These are phyloP conservation scores for Bradypus variegatus DNA, from an alignment of 2,797 vertebrate genomes.

Conservation along the genomic window DNA sequence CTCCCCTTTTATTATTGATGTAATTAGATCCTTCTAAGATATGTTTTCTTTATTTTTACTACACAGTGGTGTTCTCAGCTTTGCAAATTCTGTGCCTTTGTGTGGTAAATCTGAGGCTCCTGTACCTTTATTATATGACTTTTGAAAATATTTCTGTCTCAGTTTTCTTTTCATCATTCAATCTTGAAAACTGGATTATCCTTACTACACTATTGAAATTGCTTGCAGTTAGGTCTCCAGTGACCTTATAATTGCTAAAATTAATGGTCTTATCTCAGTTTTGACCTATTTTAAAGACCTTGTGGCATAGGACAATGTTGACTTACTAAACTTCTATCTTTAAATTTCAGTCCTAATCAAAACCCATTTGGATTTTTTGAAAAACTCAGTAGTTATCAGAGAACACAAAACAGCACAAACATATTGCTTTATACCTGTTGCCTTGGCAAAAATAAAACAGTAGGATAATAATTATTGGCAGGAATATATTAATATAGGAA, in stretches of 20 bases:
- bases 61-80: not conserved
- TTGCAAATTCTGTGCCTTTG: not conserved
- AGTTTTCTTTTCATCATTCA: not conserved
- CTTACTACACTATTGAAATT: not conserved
- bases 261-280: not conserved
- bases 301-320: not conserved
- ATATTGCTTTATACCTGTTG: conserved; percentile 4
- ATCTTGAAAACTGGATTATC: not conserved
- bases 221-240: not conserved
- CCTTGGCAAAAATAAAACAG: not conserved
- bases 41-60: not conserved
- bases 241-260: not conserved
- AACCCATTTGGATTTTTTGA: not conserved
- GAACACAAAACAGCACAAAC: not conserved
- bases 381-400: not conserved
- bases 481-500: not conserved
- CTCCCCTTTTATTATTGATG: not conserved
- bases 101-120: not conserved
- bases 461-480: not conserved
- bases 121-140: not conserved
- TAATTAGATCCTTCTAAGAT: conserved; percentile 4
- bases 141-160: not conserved
- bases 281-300: not conserved
- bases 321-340: not conserved
- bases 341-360: not conserved